phyloP scores from a whole-genome alignment of 2,797 vertebrate species.

The Meda fulgida region DNA sequence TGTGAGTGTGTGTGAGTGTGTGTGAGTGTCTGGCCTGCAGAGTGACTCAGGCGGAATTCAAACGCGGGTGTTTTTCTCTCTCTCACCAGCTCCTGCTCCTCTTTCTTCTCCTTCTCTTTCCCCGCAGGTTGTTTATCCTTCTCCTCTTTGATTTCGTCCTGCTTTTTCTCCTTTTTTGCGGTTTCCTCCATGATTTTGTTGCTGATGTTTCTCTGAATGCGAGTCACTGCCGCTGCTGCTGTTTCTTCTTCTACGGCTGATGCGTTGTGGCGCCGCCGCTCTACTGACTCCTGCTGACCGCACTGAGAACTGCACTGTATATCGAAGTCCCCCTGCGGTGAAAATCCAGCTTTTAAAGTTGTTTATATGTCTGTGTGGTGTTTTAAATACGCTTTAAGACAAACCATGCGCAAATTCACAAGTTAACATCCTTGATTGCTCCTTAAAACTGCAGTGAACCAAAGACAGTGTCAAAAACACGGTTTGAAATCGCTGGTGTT shows the following conservation, averaged over 20 bases:
- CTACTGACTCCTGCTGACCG: not conserved
- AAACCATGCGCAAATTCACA: too few relatives aligned
- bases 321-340: too few relatives aligned
- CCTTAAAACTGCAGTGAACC: too few relatives aligned
- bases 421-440: too few relatives aligned
- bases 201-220: constrained; percentile 12
- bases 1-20: not conserved
- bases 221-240: not conserved
- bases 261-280: not conserved
- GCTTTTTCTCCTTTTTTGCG: constrained; percentile 81
- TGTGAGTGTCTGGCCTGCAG: constrained; percentile 21
- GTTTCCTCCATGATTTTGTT: constrained; percentile 77
- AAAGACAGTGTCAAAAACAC: too few relatives aligned
- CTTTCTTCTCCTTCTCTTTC: constrained; percentile 84
- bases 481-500: too few relatives aligned
- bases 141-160: constrained; percentile 75
- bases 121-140: constrained; percentile 79
- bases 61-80: not conserved
- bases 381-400: too few relatives aligned
- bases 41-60: constrained; percentile 79
- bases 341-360: too few relatives aligned
- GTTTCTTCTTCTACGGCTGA: constrained; percentile 36
- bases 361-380: too few relatives aligned
- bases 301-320: not conserved
- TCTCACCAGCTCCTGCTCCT: constrained; percentile 82